Evolutionary conservation across 2,888 invertebrate species (phyloP).

Genomic region (Abscondita cerata): DNA sequence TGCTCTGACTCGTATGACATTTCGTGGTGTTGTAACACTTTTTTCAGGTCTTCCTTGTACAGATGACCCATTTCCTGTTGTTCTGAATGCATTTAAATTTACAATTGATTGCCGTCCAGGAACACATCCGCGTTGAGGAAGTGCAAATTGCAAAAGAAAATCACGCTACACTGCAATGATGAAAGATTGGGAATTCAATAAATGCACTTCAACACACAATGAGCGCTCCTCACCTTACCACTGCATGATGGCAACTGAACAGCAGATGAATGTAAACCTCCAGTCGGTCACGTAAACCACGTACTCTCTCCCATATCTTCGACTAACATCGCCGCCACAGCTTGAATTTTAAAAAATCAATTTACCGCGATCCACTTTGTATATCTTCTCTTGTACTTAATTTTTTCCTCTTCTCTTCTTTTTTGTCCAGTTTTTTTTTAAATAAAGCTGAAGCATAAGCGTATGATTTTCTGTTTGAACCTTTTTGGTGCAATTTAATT

Average conservation of each 20-base stretch:
- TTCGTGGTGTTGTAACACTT: not conserved
- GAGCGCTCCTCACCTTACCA: not conserved
- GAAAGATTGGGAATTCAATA: not conserved
- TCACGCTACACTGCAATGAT: not conserved
- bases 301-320: not conserved
- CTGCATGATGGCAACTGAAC: not conserved
- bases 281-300: too few relatives aligned
- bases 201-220: too few relatives aligned
- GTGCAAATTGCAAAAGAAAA: not conserved
- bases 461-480: too few relatives aligned
- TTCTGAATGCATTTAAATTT: too few relatives aligned
- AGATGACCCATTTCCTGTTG: not conserved
- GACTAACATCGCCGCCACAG: not conserved
- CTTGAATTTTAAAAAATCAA: not conserved
- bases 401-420: too few relatives aligned
- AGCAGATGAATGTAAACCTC: not conserved
- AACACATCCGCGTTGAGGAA: not conserved
- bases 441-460: too few relatives aligned
- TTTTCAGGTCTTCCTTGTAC: not conserved
- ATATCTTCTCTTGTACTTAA: too few relatives aligned
- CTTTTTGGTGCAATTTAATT: too few relatives aligned
- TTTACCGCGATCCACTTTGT: not conserved
- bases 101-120: too few relatives aligned
- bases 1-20: not conserved
- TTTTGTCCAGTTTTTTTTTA: too few relatives aligned